These are phyloP conservation scores for Pseudocheirus occidentalis DNA, from an alignment of 2,797 vertebrate genomes.

Conservation along the genomic window DNA sequence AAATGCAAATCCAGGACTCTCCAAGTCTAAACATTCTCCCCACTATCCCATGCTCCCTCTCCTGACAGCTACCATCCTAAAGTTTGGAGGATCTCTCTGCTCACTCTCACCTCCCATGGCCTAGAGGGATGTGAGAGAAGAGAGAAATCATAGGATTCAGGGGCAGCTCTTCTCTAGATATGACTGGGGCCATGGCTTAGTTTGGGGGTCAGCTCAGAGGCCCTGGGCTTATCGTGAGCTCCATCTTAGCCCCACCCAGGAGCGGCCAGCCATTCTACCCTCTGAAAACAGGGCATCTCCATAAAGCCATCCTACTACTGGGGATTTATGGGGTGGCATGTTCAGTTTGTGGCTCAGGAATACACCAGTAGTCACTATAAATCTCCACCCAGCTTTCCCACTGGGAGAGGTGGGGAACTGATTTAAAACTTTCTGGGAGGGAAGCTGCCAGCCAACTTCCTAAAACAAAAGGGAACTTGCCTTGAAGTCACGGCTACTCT, in stretches of 20 bases:
- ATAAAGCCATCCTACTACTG: constrained; percentile 5
- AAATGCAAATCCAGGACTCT: not conserved
- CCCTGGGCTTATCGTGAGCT: not conserved
- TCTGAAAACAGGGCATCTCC: constrained; percentile 49
- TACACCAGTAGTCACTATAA: constrained; percentile 14
- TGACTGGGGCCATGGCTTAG: not conserved
- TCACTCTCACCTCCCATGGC: not conserved
- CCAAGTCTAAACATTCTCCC: not conserved
- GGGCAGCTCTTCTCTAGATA: not conserved
- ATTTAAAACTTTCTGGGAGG: not conserved
- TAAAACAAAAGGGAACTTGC: not conserved
- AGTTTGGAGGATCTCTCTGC: not conserved
- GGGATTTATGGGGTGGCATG: constrained; percentile 28
- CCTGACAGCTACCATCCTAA: not conserved
- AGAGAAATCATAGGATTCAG: fast-evolving
- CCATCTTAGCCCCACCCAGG: not conserved
- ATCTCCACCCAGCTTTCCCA: not conserved
- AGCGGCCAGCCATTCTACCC: constrained; percentile 8
- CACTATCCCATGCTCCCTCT: not conserved
- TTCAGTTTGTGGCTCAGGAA: constrained; percentile 24
- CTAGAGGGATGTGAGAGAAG: too few relatives aligned
- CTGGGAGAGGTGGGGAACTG: not conserved
- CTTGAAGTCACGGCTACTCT: not conserved
- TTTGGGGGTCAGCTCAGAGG: not conserved
- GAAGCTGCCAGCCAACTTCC: constrained; percentile 7